Evolutionary conservation across 1,140 invertebrate genomes (phyloP), one percentile per base, ranked within the genome.

Genomic region (Drosophila fuyamai): DNA sequence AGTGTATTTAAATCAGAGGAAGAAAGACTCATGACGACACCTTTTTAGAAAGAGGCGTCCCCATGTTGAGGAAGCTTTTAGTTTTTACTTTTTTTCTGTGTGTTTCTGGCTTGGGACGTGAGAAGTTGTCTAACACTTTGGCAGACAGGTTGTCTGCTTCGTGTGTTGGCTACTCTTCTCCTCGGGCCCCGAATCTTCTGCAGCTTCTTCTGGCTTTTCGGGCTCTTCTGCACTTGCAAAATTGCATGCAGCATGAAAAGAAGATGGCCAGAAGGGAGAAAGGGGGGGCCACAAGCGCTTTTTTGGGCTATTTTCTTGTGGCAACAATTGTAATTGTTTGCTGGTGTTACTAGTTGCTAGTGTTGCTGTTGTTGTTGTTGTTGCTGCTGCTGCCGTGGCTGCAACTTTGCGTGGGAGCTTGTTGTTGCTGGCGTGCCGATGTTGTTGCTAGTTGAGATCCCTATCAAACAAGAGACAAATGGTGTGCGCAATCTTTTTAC

Each of bases 41-140:
- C 71, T 82, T 62, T 74, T 66, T 59, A 56, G 53, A 48, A 43
- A 53, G 55, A 75, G 58, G 29, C 32, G 38, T 9, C 32, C 36
- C 32, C 32, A 18, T 29, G n/a, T 47, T 59, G 35, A 54, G 71
- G 41, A 51, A 47, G 57, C 65, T 72, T 44, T 44, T 48, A 32
- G 56, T 57, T 18, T 18, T 62, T 14, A 23, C 23, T 29, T 40
- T 53, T 44, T 75, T n/a, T 14, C 60, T 44, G 35, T 70, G 55
- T 50, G 14, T 63, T 51, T 54, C 47, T 80, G 55, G 67, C 57
- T 53, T 44, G 57, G 53, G 84, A 88, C 83, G 83, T 88, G 83
- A 88, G 83, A 88, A 88, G 83, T 89, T 88, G 83, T 83, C 83
- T 82, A 84, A 88, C 84, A 88, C 84, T 89, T 72, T 84, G 78